A percentile compares a stretch with the other conserved stretches of the same genome.
These are phyloP conservation scores for Umimayanthus kanabou DNA, from an alignment of 92 coral and sea anemone genomes.

Conservation along the genomic window DNA sequence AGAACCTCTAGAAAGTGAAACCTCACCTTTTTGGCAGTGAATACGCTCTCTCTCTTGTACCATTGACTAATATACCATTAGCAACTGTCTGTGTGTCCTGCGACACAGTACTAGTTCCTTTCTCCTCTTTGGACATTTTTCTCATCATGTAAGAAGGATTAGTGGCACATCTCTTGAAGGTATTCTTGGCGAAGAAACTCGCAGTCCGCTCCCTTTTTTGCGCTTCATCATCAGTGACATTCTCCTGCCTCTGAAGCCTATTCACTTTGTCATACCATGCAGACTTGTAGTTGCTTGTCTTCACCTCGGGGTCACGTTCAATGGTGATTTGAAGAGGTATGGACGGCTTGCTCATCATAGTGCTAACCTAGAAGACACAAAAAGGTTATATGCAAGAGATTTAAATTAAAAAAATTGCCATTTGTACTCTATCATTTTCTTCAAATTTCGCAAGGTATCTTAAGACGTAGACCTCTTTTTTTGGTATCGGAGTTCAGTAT, in stretches of 20 bases:
- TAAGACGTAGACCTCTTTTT: too few species aligned
- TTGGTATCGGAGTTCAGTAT: too few species aligned
- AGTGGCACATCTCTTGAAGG: slow-evolving; percentile 33
- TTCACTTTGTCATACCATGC: slow-evolving; percentile 41
- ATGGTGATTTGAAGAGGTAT: slow-evolving; percentile 72
- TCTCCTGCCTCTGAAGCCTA: slow-evolving; percentile 15
- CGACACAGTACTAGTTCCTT: neutral
- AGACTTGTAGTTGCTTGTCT: slow-evolving; percentile 26
- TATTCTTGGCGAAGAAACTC: slow-evolving; percentile 26
- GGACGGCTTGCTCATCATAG: slow-evolving; percentile 60
- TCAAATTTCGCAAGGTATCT: too few species aligned
- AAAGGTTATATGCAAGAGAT: too few species aligned
- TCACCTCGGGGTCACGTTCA: slow-evolving; percentile 56
- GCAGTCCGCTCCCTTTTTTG: slow-evolving; percentile 27
- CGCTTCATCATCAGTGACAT: slow-evolving; percentile 4
- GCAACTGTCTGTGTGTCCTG: neutral
- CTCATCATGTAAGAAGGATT: slow-evolving; percentile 12
- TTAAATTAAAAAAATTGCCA: too few species aligned
- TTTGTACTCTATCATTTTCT: too few species aligned
- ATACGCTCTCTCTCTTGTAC: slow-evolving; percentile 60
- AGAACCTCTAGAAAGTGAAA: neutral
- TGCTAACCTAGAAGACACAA: neutral
- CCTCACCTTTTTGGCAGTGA: slow-evolving; percentile 77
- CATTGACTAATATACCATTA: slow-evolving; percentile 1
- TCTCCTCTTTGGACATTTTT: slow-evolving; percentile 14